Evolutionary conservation across 2,888 invertebrate genomes (phyloP).

Genomic region (Drosophila melanocephala): DNA sequence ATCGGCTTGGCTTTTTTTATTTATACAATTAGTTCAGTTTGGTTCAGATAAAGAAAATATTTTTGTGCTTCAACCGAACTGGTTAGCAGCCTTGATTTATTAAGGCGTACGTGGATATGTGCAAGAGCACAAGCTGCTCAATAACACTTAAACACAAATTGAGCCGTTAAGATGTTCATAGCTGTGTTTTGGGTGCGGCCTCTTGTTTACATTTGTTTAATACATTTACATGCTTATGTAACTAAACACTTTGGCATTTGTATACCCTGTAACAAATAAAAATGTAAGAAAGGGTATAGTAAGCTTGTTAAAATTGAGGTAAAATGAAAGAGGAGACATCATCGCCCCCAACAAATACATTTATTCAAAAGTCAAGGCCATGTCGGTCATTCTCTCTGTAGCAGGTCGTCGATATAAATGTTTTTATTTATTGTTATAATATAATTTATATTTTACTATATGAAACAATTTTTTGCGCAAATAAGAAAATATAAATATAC

Average conservation of each 20-base stretch:
- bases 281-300: neutral
- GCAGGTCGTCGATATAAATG: neutral
- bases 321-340: neutral
- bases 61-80: neutral
- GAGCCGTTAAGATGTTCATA: conserved; percentile 10
- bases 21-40: neutral
- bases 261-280: neutral
- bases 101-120: neutral
- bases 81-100: neutral
- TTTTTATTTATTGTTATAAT: neutral
- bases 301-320: neutral
- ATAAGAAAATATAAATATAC: neutral
- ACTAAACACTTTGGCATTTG: neutral
- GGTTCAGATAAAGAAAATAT: neutral
- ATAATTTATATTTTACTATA: neutral
- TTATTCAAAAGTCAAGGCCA: neutral
- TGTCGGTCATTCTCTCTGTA: neutral
- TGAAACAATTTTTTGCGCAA: neutral
- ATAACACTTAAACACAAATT: conserved; percentile 20
- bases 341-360: neutral
- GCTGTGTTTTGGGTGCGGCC: conserved; percentile 7
- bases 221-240: conserved; percentile 1
- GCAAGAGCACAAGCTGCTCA: conserved; percentile 7
- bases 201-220: conserved; percentile 9
- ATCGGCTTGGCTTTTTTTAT: neutral